Evolutionary conservation across 1,140 invertebrate genomes (phyloP).

Genomic region (Drosophila subobscura): DNA sequence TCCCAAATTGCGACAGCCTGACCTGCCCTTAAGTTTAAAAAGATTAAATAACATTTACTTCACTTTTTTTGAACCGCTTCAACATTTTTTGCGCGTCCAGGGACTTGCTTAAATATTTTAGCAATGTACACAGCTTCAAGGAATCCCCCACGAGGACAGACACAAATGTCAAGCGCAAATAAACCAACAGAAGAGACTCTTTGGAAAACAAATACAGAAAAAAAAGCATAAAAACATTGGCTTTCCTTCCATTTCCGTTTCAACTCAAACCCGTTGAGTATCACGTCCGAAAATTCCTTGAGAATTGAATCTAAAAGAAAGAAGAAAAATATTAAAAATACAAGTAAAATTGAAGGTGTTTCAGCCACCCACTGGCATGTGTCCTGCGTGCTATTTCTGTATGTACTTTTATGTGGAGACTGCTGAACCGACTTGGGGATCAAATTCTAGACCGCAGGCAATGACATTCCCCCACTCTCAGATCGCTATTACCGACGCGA

Average conservation of each 20-base stretch:
- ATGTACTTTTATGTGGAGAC: conserved; percentile 21
- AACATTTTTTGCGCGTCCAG: background rate
- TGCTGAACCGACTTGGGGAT: conserved; percentile 29
- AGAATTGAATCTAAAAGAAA: background rate
- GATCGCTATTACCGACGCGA: background rate
- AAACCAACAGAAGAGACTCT: conserved; percentile 39
- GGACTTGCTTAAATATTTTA: conserved; percentile 28
- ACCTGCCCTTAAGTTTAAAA: too few species aligned
- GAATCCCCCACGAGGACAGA: conserved; percentile 36
- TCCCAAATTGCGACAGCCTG: too few species aligned
- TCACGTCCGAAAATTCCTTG: conserved; percentile 23
- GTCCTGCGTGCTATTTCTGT: conserved; percentile 5
- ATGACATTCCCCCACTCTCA: background rate
- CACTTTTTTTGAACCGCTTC: background rate
- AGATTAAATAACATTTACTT: background rate
- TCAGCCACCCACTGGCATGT: conserved; percentile 32
- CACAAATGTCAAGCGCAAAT: conserved; percentile 53
- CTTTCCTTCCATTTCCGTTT: background rate
- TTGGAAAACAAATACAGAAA: conserved; percentile 35
- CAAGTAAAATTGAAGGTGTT: conserved; percentile 34
- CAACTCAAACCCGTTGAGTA: conserved; percentile 25
- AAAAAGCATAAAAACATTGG: conserved; percentile 23
- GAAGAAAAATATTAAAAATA: conserved; percentile 26
- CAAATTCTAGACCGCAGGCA: conserved; percentile 38
- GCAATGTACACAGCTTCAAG: conserved; percentile 34